Base-by-base conservation (phyloP, 2,888 invertebrate species). In the Strigamia transsilvanica region DNA sequence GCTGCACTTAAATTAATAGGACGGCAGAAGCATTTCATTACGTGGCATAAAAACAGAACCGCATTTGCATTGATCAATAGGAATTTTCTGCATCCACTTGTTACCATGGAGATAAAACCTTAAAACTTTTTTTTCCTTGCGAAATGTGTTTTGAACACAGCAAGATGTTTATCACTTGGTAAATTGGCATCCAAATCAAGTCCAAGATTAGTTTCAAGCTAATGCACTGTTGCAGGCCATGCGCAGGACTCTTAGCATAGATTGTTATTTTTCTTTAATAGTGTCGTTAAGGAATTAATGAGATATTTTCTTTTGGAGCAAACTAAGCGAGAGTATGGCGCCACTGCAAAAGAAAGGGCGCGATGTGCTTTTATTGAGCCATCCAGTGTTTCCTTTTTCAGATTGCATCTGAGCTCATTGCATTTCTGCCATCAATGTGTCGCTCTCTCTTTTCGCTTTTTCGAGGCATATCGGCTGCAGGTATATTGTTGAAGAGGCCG, bases 31-130 rank as follows among this genome's bases (percentile, higher is more conserved):
- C 21, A 15, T 66, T 66, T 66, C 61, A 66, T 66, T 66, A 66
- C 7, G 7, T 5, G 61, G 18, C n/a, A 66, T 66, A 66, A 66
- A 66, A 66, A 66, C 18, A 66, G 61, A n/a, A 18, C 10, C 23
- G 12, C 61, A 66, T 66, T 66, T 66, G 61, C 61, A 66, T 66
- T 66, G 61, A 66, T 66, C 61, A 66, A 66, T 66, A 66, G 12
- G 61, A 66, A 66, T 66, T 66, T 66, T n/a, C 12, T 66, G 13
- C 46, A 12, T n/a, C 15, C 12, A 12, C 46, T 23, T 66, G 61
- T 66, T 66, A 12, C 61, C 23, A 23, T 66, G 61, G 61, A 46
- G n/a, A 46, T n/a, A 46, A 46, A 46, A 15, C 46, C 46, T 66
- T 66, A 66, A 21, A 66, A 51, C 51, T 51, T 51, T 12, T 66